Percentiles rank a stretch among this genome's conserved stretches.
Evolutionary conservation across 2,797 vertebrate genomes (phyloP).

Genomic region (Ibycter americanus): DNA sequence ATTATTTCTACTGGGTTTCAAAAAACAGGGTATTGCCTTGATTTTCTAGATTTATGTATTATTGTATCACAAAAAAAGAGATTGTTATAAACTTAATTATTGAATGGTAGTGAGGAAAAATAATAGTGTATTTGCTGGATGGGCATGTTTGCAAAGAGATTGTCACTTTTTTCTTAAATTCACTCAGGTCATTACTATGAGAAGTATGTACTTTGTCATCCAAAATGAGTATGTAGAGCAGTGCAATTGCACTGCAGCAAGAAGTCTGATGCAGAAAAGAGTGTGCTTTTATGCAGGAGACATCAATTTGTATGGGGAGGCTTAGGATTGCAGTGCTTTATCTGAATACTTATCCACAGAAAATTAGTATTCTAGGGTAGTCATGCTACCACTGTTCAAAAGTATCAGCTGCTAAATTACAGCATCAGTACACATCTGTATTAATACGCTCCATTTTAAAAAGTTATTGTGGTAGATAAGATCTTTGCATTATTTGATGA

Average conservation of each 20-base stretch:
- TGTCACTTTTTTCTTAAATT: background rate
- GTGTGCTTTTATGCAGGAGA: background rate
- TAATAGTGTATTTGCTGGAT: background rate
- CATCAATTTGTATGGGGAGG: background rate
- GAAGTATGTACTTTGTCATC: background rate
- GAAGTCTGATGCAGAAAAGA: background rate
- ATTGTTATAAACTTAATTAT: background rate
- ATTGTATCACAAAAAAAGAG: background rate
- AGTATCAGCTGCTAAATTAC: background rate
- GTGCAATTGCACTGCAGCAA: background rate
- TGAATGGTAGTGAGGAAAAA: background rate
- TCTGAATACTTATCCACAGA: background rate
- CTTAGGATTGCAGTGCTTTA: background rate
- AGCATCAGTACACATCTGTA: background rate
- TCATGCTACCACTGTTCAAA: background rate
- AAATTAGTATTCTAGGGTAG: background rate
- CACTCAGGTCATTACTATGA: background rate
- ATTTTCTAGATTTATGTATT: background rate
- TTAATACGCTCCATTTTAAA: background rate
- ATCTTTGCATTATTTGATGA: background rate
- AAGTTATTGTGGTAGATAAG: background rate
- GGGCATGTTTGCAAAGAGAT: background rate
- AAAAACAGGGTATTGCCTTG: background rate
- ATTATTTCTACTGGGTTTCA: background rate
- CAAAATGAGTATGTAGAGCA: background rate